Evolutionary conservation across 2,888 invertebrate species (phyloP), one percentile per base, ranked within the genome.

Genomic region (Stictocephala bisonia): DNA sequence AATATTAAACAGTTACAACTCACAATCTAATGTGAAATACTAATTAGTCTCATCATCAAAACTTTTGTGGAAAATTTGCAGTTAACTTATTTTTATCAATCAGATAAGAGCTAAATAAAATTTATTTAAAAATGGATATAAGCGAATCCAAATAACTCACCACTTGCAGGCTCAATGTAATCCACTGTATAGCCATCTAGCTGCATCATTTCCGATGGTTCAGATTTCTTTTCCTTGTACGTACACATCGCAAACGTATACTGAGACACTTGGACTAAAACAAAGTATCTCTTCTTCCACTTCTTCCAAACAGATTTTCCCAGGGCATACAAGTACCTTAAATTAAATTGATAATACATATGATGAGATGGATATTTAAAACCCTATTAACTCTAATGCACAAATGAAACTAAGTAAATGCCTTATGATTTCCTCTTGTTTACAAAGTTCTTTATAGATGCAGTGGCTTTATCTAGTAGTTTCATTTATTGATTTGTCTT

Each of bases 191-290:
- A 99, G 18, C 97, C 99, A 85, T 99, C 99, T 73, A 99, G 87
- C 85, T 99, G 98, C 94, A 99, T 96, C 95, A 99, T 98, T 86
- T 99, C 99, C 26, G 97, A 96, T 13, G 99, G 99, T 85, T 99
- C 99, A 24, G 96, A 94, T 86, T 99, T 99, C 88, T 98, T 99
- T 85, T 99, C 98, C 85, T 98, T 95, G 85, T 99, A 99, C 81
- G 97, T 98, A 86, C 99, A 99, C 91, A 99, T 95, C 51, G 99
- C 99, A 87, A 99, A 99, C 41, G 99, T 99, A 86, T 99, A 99
- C 87, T 99, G 99, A 76, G 98, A 98, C 51, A 99, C 98, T 89
- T 99, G 99, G 58, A 99, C 99, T 78, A 99, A 87, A 78, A 99
- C 97, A 89, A 95, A 98, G 85, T 99, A 99, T 72, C 99, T 89